Conservation (phyloP, 2,113 vertebrate species). For the Psettodes erumei region DNA sequence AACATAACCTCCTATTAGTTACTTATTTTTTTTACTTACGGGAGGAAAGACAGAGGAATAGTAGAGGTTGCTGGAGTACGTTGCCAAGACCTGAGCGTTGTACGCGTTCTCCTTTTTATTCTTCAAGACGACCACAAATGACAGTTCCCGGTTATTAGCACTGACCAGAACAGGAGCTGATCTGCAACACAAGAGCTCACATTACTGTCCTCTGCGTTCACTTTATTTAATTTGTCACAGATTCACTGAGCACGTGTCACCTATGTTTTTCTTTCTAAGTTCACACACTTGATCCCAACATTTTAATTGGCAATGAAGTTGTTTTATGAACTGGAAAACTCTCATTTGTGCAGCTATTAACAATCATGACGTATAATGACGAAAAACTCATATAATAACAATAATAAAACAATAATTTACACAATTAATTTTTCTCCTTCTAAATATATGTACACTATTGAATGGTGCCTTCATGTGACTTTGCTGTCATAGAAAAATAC, state of each 20-base stretch:
- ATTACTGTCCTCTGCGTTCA: slow-evolving; percentile 4
- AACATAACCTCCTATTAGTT: neutral
- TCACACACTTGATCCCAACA: slow-evolving; percentile 3
- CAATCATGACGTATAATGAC: slow-evolving; percentile 12
- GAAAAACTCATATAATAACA: slow-evolving; percentile 35
- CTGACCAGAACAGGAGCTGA: slow-evolving; percentile 83
- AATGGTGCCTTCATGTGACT: neutral
- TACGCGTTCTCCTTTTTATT: slow-evolving; percentile 92
- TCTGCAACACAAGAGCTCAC: slow-evolving; percentile 78
- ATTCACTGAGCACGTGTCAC: neutral
- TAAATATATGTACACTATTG: neutral
- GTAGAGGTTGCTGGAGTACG: slow-evolving; percentile 89
- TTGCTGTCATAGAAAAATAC: too few species aligned
- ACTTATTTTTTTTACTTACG: slow-evolving; percentile 74
- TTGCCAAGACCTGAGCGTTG: slow-evolving; percentile 84
- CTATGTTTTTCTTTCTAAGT: neutral
- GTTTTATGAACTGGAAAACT: slow-evolving; percentile 15
- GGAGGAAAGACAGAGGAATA: slow-evolving; percentile 85
- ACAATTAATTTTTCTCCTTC: neutral
- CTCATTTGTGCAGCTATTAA: slow-evolving; percentile 12
- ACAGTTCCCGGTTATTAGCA: slow-evolving; percentile 85
- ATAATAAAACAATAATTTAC: slow-evolving; percentile 41
- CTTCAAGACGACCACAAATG: slow-evolving; percentile 83
- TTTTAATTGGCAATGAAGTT: slow-evolving; percentile 42
- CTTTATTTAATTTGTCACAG: neutral